Percentiles rank a stretch among this genome's conserved stretches.
These are phyloP conservation scores for Mnemiopsis leidyi DNA, from an alignment of 37 sponge, comb jelly and placozoan species.

Conservation along the genomic window DNA sequence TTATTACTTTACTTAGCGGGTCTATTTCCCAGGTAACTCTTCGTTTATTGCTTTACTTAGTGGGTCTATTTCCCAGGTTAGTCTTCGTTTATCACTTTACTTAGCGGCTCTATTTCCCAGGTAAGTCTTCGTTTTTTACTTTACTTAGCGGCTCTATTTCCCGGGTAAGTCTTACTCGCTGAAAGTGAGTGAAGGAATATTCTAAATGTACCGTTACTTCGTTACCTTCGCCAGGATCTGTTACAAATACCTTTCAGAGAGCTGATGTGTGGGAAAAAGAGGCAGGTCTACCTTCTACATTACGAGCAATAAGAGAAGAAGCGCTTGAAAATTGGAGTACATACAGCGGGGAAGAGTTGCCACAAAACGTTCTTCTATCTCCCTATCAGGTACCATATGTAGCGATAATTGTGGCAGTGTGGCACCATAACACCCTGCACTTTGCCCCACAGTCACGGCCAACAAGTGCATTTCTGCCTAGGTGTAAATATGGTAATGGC, in stretches of 20 bases:
- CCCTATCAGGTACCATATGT: background rate
- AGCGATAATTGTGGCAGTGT: no score
- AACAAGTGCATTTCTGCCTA: no score
- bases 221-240: no score
- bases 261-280: background rate
- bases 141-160: no score
- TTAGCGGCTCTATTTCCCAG: background rate
- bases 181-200: no score
- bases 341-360: background rate
- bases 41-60: background rate
- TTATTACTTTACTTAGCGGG: background rate
- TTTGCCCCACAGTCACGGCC: no score
- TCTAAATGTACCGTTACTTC: no score
- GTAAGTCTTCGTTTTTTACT: background rate
- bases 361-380: background rate
- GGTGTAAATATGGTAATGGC: no score
- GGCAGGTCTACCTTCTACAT: background rate
- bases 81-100: background rate
- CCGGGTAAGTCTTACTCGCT: background rate
- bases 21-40: background rate
- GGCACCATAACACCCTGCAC: no score
- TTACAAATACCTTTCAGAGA: no score
- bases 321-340: background rate
- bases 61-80: background rate
- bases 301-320: background rate